phyloP scores from a whole-genome alignment of 2,888 invertebrate species.

The Eudasyphora cyanicolor region DNA sequence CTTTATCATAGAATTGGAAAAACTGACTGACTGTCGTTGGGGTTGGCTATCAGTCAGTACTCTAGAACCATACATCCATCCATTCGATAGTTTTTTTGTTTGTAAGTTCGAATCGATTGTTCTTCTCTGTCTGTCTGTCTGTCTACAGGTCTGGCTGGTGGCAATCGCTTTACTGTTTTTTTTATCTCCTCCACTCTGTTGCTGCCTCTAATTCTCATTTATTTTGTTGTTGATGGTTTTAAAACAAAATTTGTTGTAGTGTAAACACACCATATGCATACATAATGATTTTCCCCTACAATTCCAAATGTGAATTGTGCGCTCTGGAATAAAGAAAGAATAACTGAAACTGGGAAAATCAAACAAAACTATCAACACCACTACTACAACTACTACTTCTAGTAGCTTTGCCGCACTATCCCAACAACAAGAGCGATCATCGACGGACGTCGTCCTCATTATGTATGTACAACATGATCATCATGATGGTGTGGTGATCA shows the following conservation, averaged over 20 bases:
- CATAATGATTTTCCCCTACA: conserved; percentile 18
- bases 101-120: background rate
- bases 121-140: too few relatives aligned
- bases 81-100: background rate
- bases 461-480: conserved; percentile 6
- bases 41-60: background rate
- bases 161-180: background rate
- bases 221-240: background rate
- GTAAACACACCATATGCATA: conserved; percentile 56
- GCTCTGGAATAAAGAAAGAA: background rate
- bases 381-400: background rate
- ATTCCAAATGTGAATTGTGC: background rate
- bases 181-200: background rate
- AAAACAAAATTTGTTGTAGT: conserved; percentile 24
- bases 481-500: background rate
- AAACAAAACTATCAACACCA: conserved; percentile 30
- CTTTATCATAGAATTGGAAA: background rate
- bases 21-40: background rate
- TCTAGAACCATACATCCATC: too few relatives aligned
- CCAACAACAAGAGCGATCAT: background rate
- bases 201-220: too few relatives aligned
- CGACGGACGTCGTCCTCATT: background rate
- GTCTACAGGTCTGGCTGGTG: background rate
- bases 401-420: background rate
- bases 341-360: conserved; percentile 16